A percentile compares a stretch with the other conserved stretches of the same genome.
Conservation (phyloP, 2,797 vertebrate genomes). For the Platalea minor region DNA sequence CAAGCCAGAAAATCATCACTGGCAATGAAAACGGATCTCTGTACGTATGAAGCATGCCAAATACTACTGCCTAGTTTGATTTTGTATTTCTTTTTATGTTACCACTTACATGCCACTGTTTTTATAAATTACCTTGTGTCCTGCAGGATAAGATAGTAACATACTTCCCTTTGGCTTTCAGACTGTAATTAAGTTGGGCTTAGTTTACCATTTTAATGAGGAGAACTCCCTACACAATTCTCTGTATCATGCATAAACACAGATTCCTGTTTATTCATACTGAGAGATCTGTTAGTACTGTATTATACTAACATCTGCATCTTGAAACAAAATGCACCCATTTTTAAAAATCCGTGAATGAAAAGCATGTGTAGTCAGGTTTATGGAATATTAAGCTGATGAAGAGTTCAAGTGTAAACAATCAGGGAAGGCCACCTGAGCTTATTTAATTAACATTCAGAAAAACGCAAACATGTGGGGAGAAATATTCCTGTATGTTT, state of each 20-base stretch:
- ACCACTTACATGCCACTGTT: neutral
- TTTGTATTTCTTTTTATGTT: slow-evolving; percentile 24
- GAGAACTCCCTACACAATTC: slow-evolving; percentile 61
- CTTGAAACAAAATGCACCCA: slow-evolving; percentile 48
- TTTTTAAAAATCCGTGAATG: slow-evolving; percentile 33
- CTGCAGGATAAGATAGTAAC: slow-evolving; percentile 61
- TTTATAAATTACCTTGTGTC: slow-evolving; percentile 34
- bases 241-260: slow-evolving; percentile 64
- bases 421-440: neutral
- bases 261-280: slow-evolving; percentile 74
- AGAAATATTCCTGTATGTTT: neutral
- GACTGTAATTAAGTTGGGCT: slow-evolving; percentile 24
- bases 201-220: slow-evolving; percentile 53
- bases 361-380: neutral
- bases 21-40: neutral
- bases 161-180: slow-evolving; percentile 58
- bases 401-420: slow-evolving; percentile 10
- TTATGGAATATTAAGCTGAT: neutral
- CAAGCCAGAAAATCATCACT: neutral
- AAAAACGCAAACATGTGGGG: neutral
- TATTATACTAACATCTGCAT: slow-evolving; percentile 10
- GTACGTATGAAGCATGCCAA: neutral
- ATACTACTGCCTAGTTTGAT: neutral
- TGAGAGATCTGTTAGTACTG: slow-evolving; percentile 56
- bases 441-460: neutral